phyloP scores from a whole-genome alignment of 2,888 invertebrate species.

The Caenorhabditis wallacei region DNA sequence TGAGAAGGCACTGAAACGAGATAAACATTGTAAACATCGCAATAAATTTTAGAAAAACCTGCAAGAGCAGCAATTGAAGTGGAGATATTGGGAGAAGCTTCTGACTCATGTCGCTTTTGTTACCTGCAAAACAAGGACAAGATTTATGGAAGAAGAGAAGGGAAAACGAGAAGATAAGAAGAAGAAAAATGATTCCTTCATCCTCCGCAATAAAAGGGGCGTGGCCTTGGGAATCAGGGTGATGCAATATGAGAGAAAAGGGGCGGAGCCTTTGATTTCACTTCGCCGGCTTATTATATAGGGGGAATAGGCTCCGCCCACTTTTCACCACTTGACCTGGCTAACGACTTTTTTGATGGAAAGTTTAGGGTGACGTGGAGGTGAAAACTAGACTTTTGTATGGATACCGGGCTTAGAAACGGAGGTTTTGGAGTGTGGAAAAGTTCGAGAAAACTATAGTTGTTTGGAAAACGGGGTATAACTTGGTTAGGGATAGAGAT shows the following conservation, averaged over 20 bases:
- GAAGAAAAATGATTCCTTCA: background rate
- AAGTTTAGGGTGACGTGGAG: background rate
- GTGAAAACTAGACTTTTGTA: background rate
- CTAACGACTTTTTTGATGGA: no score
- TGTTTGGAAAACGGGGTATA: no score
- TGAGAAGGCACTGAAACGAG: conserved; percentile 56
- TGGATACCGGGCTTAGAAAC: background rate
- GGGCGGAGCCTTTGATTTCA: no score
- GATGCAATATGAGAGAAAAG: background rate
- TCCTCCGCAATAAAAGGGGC: background rate
- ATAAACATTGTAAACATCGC: conserved; percentile 19
- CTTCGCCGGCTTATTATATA: background rate
- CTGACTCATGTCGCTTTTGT: conserved; percentile 69
- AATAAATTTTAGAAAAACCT: conserved; percentile 40
- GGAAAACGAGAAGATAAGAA: background rate
- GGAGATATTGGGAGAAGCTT: conserved; percentile 54
- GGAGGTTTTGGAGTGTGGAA: background rate
- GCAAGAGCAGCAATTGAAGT: conserved; percentile 57
- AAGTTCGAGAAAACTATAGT: no score
- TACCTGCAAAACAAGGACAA: conserved; percentile 42
- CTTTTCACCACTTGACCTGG: background rate
- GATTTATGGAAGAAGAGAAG: conserved; percentile 1
- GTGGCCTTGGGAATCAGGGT: background rate
- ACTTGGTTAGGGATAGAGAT: no score
- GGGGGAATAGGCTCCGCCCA: background rate